A percentile compares a stretch with the other conserved stretches of the same genome.
Evolutionary conservation across 2,797 vertebrate species (phyloP).

Genomic region (Petrocephalus sullivani): DNA sequence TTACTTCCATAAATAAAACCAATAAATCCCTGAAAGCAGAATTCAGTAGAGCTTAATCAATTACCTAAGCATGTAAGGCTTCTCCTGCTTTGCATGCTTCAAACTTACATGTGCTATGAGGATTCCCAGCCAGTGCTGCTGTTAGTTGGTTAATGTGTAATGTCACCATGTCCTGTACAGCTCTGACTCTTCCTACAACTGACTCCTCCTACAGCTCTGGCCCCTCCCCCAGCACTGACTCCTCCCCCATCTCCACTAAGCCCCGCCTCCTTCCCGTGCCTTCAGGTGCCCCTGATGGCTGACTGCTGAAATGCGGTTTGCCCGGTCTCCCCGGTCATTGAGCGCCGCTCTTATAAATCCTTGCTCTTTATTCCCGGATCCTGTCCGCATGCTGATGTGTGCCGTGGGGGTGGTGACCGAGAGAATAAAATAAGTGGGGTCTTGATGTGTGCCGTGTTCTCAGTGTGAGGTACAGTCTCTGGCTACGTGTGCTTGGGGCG

Average conservation of each 20-base stretch:
- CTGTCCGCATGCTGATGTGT: not conserved
- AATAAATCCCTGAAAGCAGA: not conserved
- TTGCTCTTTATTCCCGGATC: not conserved
- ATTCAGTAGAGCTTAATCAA: not conserved
- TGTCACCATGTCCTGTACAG: not conserved
- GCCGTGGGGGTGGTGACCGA: not conserved
- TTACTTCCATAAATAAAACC: not conserved
- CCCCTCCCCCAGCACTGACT: not conserved
- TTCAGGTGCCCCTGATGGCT: not conserved
- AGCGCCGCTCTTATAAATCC: not conserved
- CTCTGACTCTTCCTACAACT: no score
- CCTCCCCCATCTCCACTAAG: not conserved
- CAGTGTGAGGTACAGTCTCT: not conserved
- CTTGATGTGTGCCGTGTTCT: not conserved
- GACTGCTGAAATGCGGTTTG: not conserved
- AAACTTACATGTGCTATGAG: not conserved
- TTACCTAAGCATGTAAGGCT: not conserved
- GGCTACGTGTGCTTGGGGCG: not conserved
- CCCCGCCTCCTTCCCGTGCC: not conserved
- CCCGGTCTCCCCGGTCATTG: not conserved
- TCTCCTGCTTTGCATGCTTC: not conserved
- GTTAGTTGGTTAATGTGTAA: not conserved
- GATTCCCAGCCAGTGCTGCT: not conserved
- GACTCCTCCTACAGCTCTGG: no score
- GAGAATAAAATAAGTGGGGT: not conserved